A percentile compares a stretch with the other conserved stretches of the same genome.
Conservation (phyloP, 2,888 invertebrate species). For the Abrostola tripartita region DNA sequence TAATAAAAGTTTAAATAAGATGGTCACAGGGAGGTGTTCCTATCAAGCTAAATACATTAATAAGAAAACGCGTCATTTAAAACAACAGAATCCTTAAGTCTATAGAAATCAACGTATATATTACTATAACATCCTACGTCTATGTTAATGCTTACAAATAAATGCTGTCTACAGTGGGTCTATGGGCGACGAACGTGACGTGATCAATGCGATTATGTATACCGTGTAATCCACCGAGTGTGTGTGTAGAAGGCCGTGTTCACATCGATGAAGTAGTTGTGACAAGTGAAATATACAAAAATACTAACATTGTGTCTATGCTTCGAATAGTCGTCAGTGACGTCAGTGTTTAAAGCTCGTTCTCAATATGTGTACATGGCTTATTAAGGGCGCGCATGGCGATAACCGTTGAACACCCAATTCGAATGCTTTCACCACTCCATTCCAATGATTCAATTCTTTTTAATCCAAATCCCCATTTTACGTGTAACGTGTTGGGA, state of each 20-base stretch:
- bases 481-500: no score
- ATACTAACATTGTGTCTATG: slow-evolving; percentile 10
- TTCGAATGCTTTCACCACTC: no score
- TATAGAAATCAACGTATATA: slow-evolving; percentile 88
- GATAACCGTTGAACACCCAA: background rate
- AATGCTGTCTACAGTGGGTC: slow-evolving; percentile 83
- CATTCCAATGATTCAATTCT: no score
- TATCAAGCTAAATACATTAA: slow-evolving; percentile 57
- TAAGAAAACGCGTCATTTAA: slow-evolving; percentile 71
- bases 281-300: slow-evolving; percentile 1
- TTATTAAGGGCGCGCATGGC: slow-evolving; percentile 25
- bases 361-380: slow-evolving; percentile 9
- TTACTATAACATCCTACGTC: slow-evolving; percentile 86
- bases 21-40: slow-evolving; percentile 55
- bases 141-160: slow-evolving; percentile 85
- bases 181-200: slow-evolving; percentile 54
- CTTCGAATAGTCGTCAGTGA: slow-evolving; percentile 17
- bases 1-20: slow-evolving; percentile 50
- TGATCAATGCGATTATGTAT: slow-evolving; percentile 19
- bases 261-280: slow-evolving; percentile 11
- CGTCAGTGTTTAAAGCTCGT: slow-evolving; percentile 15
- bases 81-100: slow-evolving; percentile 83
- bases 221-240: slow-evolving; percentile 30
- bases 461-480: no score
- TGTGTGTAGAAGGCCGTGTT: slow-evolving; percentile 15